These are phyloP conservation scores for Rhinolophus ferrumequinum DNA, from an alignment of 2,113 vertebrate genomes.

Conservation along the genomic window DNA sequence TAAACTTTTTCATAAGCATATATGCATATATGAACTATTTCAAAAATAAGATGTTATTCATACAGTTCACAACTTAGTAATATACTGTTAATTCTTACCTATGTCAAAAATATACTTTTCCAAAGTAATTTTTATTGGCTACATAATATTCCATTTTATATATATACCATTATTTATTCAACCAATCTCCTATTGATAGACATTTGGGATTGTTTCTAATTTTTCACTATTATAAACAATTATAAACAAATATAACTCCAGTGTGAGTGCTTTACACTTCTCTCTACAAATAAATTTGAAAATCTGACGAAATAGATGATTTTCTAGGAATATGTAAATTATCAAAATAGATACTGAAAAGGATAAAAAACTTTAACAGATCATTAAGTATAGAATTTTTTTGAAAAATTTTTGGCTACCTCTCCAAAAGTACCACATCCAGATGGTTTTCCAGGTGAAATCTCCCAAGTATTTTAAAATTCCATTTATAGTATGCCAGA, in stretches of 20 bases:
- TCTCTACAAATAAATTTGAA: constrained; percentile 35
- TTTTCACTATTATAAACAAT: constrained; percentile 15
- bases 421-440: neutral
- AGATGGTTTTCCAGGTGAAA: constrained; percentile 21
- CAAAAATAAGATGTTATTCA: constrained; percentile 14
- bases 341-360: constrained; percentile 33
- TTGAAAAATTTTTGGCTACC: neutral
- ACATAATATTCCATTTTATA: neutral
- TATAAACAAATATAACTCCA: neutral
- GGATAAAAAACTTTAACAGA: neutral
- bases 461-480: constrained; percentile 47
- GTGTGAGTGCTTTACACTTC: neutral
- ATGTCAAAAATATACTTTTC: constrained; percentile 14
- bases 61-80: neutral
- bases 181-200: neutral
- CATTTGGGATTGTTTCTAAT: neutral
- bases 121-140: constrained; percentile 2
- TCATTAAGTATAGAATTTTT: neutral
- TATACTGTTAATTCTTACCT: neutral
- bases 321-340: neutral
- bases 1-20: neutral
- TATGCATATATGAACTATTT: neutral
- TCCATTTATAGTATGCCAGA: constrained; percentile 1
- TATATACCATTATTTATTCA: neutral
- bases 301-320: neutral